phyloP scores from a whole-genome alignment of 2,888 invertebrate genomes.

The Halictus quadricinctus region DNA sequence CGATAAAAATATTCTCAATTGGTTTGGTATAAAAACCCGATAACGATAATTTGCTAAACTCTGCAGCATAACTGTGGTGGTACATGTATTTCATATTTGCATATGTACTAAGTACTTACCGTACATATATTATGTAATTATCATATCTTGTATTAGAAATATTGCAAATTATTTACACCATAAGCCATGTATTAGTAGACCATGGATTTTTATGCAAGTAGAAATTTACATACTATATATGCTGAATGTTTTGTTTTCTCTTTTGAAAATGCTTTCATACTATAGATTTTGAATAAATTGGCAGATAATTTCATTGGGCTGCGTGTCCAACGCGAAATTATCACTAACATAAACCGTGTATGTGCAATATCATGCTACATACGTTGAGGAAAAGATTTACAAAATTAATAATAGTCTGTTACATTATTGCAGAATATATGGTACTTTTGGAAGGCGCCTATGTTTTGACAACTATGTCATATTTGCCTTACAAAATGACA shows the following conservation, averaged over 20 bases:
- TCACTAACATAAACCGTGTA: neutral
- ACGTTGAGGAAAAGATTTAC: neutral
- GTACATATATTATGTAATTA: neutral
- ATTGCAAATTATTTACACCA: neutral
- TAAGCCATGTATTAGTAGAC: neutral
- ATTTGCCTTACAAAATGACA: neutral
- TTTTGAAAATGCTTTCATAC: neutral
- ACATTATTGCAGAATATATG: constrained; percentile 21
- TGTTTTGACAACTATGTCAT: neutral
- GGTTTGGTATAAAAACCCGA: constrained; percentile 67
- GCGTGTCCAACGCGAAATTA: constrained; percentile 3
- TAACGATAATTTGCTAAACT: neutral
- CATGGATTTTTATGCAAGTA: neutral
- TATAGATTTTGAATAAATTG: neutral
- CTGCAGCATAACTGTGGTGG: neutral
- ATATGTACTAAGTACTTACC: neutral
- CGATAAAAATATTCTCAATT: constrained; percentile 65
- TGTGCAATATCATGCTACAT: constrained; percentile 5
- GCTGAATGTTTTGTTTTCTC: neutral
- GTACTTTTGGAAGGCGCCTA: neutral
- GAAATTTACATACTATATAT: neutral
- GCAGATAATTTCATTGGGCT: constrained; percentile 33
- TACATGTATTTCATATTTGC: neutral
- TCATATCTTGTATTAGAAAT: neutral
- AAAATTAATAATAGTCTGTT: constrained; percentile 33